phyloP scores from a whole-genome alignment of 1,140 invertebrate genomes.

The Frieseomelitta varia region DNA sequence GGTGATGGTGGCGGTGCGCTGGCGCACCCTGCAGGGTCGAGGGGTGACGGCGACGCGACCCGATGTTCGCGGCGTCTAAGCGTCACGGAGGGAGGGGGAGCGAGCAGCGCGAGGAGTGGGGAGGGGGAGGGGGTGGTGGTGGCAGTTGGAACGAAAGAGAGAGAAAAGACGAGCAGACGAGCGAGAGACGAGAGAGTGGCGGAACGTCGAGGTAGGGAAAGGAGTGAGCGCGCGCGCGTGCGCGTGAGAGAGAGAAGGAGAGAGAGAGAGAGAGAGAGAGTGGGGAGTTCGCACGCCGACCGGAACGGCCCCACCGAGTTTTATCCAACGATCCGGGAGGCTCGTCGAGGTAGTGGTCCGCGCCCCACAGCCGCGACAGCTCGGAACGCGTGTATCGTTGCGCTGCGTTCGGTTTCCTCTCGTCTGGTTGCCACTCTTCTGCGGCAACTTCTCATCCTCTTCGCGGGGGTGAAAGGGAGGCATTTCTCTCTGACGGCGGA shows the following conservation, averaged over 20 bases:
- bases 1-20: conserved; percentile 39
- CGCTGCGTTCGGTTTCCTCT: conserved; percentile 29
- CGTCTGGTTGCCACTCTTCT: neutral
- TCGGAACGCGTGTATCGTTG: conserved; percentile 55
- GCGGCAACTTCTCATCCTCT: neutral
- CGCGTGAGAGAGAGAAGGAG: conserved; percentile 68
- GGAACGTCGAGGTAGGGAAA: conserved; percentile 27
- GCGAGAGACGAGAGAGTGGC: conserved; percentile 23
- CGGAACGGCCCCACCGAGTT: conserved; percentile 78
- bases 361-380: conserved; percentile 77
- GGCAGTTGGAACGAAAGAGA: conserved; percentile 24
- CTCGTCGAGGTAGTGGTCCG: conserved; percentile 79
- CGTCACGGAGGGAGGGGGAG: conserved; percentile 16
- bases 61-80: conserved; percentile 50
- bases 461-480: neutral
- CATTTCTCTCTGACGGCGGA: conserved; percentile 6
- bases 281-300: conserved; percentile 78
- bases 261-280: conserved; percentile 66
- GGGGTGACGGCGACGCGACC: conserved; percentile 45
- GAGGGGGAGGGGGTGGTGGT: neutral
- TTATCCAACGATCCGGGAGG: conserved; percentile 81
- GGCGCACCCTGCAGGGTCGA: conserved; percentile 43
- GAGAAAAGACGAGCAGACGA: conserved; percentile 1
- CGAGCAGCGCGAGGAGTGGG: too few species aligned
- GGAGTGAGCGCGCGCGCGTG: conserved; percentile 23